Conservation (phyloP, 2,797 vertebrate species). For the Morus bassanus region DNA sequence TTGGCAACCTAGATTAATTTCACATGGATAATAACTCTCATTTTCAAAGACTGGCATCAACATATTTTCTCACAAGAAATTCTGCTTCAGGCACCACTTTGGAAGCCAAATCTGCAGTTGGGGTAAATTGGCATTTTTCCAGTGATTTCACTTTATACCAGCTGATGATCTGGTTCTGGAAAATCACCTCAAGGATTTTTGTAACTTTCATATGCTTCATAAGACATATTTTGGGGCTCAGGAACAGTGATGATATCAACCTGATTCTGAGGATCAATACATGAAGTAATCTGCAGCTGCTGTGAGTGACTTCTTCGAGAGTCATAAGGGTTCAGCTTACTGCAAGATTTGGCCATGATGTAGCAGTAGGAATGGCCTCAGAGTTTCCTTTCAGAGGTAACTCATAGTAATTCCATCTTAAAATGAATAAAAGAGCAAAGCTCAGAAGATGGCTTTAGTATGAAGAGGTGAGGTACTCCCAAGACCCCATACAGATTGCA, state of each 20-base stretch:
- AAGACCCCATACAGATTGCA: background rate
- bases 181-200: background rate
- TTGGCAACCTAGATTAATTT: background rate
- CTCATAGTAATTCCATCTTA: background rate
- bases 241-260: background rate
- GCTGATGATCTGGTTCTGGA: background rate
- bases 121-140: background rate
- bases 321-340: background rate
- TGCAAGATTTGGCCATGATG: background rate
- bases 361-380: background rate
- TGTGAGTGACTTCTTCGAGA: background rate
- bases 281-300: background rate
- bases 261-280: background rate
- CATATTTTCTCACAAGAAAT: constrained; percentile 10
- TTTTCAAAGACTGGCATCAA: background rate
- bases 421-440: constrained; percentile 27
- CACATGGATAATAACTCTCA: background rate
- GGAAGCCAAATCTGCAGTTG: background rate
- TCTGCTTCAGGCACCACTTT: background rate
- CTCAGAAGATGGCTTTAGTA: background rate
- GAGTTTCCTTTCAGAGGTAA: background rate
- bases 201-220: background rate
- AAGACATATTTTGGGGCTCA: background rate
- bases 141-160: background rate
- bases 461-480: background rate